Conservation (phyloP, 1,140 invertebrate genomes). For the Prorops nasuta region DNA sequence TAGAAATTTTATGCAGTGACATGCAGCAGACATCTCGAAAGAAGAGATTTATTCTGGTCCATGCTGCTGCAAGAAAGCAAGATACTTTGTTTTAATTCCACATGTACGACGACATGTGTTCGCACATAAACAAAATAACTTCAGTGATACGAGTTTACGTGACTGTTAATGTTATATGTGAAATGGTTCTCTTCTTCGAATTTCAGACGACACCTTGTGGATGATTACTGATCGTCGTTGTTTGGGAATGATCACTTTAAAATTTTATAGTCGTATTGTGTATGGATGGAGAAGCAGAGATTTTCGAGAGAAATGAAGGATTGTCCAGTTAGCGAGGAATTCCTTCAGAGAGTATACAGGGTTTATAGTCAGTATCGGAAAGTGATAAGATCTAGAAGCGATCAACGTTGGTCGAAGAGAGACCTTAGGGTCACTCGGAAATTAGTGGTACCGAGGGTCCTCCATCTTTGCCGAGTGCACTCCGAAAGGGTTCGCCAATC, state of each 20-base stretch:
- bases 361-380: too few species aligned
- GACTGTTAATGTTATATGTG: too few species aligned
- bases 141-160: too few species aligned
- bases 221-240: too few species aligned
- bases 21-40: slow-evolving; percentile 47
- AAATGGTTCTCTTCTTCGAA: too few species aligned
- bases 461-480: slow-evolving; percentile 15
- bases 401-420: slow-evolving; percentile 2
- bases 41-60: slow-evolving; percentile 41
- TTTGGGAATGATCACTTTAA: too few species aligned
- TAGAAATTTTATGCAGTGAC: slow-evolving; percentile 43
- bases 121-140: too few species aligned
- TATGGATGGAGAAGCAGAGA: too few species aligned
- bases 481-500: slow-evolving; percentile 46
- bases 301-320: too few species aligned
- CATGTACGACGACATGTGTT: slow-evolving; percentile 15
- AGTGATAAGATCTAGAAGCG: slow-evolving; percentile 7
- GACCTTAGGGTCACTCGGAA: slow-evolving; percentile 26
- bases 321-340: too few species aligned
- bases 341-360: neutral
- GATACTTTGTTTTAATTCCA: slow-evolving; percentile 33
- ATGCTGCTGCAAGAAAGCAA: slow-evolving; percentile 26
- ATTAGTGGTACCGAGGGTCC: slow-evolving; percentile 30
- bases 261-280: too few species aligned
- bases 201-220: too few species aligned